Conservation (phyloP, 2,797 vertebrate species). For the Heterohyrax brucei region DNA sequence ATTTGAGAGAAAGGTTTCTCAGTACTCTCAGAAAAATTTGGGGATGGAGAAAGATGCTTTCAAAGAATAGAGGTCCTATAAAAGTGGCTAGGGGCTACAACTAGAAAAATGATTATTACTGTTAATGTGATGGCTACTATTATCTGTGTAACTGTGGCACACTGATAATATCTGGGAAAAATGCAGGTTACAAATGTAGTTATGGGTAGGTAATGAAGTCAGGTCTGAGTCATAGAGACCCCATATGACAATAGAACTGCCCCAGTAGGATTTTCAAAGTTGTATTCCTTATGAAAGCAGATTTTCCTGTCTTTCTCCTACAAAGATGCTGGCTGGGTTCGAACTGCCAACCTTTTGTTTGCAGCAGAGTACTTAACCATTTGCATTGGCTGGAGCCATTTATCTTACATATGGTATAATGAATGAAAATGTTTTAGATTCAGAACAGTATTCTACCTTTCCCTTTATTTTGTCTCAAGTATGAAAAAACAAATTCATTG, state of each 20-base stretch:
- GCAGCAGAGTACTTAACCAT: too few species aligned
- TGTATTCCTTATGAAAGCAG: too few species aligned
- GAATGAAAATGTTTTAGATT: conserved; percentile 53
- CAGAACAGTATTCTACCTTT: not conserved
- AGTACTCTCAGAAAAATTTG: not conserved
- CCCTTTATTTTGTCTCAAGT: conserved; percentile 19
- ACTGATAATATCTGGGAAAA: not conserved
- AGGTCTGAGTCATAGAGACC: too few species aligned
- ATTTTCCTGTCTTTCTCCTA: too few species aligned
- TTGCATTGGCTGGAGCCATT: not conserved
- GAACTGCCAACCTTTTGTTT: too few species aligned
- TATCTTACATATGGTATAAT: not conserved
- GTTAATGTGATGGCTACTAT: conserved; percentile 9
- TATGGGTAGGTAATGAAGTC: not conserved
- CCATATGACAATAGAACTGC: too few species aligned
- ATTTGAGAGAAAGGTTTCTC: conserved; percentile 48
- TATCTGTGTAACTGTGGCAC: not conserved
- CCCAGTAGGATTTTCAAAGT: too few species aligned
- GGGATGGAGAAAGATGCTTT: not conserved
- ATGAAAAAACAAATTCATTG: too few species aligned
- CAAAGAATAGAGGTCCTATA: conserved; percentile 7
- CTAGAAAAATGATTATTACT: not conserved
- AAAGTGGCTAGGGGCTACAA: not conserved
- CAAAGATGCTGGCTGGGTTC: too few species aligned
- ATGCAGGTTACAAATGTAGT: not conserved